These are phyloP conservation scores for Avahi laniger DNA, from an alignment of 2,797 vertebrate genomes.

Conservation along the genomic window DNA sequence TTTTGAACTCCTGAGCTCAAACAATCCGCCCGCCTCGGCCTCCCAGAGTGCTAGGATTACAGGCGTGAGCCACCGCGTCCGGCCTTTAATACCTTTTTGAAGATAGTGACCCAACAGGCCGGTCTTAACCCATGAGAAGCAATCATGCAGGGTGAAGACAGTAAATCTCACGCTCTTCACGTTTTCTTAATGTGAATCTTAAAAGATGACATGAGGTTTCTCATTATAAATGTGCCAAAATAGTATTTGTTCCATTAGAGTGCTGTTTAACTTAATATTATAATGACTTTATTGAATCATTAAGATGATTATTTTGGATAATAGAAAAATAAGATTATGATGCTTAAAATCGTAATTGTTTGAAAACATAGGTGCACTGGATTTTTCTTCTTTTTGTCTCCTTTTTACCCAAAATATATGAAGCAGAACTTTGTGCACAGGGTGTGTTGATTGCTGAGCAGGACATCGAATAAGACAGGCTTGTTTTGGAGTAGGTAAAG, in stretches of 20 bases:
- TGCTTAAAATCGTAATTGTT: neutral
- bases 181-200: slow-evolving; percentile 9
- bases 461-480: neutral
- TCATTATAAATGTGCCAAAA: slow-evolving; percentile 1
- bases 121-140: neutral
- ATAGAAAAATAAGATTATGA: slow-evolving; percentile 43
- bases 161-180: neutral
- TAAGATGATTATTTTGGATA: slow-evolving; percentile 47
- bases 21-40: too few species aligned
- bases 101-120: neutral
- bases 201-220: slow-evolving; percentile 20
- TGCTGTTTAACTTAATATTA: slow-evolving; percentile 19
- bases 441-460: neutral
- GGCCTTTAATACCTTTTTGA: slow-evolving; percentile 20
- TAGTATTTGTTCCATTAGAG: slow-evolving; percentile 11
- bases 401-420: neutral
- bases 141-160: neutral
- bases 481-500: neutral
- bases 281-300: neutral
- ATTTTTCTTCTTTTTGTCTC: neutral
- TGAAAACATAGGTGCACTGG: neutral
- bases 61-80: too few species aligned
- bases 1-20: too few species aligned
- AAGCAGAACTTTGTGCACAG: neutral
- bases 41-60: too few species aligned